Evolutionary conservation across 2,797 vertebrate species (phyloP).

Genomic region (Botia kubotai): DNA sequence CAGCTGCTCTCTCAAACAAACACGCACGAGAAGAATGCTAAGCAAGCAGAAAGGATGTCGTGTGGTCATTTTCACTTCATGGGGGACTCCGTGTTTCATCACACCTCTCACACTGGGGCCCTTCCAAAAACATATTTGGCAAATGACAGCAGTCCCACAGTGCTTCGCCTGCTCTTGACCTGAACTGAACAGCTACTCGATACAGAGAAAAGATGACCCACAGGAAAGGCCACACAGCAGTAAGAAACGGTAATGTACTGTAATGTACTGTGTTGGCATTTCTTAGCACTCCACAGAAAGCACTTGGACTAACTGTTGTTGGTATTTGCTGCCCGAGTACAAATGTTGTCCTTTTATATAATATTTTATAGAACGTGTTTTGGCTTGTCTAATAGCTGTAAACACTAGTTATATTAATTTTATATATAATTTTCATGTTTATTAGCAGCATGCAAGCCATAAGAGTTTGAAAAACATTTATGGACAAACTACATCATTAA

Average conservation of each 20-base stretch:
- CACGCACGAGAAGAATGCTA: neutral
- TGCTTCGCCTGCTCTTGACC: constrained; percentile 19
- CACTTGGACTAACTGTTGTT: too few species aligned
- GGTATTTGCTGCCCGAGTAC: too few species aligned
- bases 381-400: neutral
- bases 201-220: constrained; percentile 12
- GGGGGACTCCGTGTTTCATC: constrained; percentile 52
- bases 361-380: too few species aligned
- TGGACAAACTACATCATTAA: neutral
- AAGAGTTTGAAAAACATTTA: neutral
- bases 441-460: neutral
- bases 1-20: constrained; percentile 1
- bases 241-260: neutral
- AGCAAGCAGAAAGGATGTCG: constrained; percentile 28
- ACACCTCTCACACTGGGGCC: constrained; percentile 59
- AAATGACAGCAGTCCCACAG: constrained; percentile 26
- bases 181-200: constrained; percentile 31
- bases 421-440: neutral
- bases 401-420: neutral
- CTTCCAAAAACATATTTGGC: constrained; percentile 59
- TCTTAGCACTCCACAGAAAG: too few species aligned
- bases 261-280: neutral
- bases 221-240: constrained; percentile 9
- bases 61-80: constrained; percentile 38
- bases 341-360: too few species aligned